Percentiles rank a stretch among this genome's conserved stretches.
These are phyloP conservation scores for Ligdia adustata DNA, from an alignment of 2,888 invertebrate genomes.

Conservation along the genomic window DNA sequence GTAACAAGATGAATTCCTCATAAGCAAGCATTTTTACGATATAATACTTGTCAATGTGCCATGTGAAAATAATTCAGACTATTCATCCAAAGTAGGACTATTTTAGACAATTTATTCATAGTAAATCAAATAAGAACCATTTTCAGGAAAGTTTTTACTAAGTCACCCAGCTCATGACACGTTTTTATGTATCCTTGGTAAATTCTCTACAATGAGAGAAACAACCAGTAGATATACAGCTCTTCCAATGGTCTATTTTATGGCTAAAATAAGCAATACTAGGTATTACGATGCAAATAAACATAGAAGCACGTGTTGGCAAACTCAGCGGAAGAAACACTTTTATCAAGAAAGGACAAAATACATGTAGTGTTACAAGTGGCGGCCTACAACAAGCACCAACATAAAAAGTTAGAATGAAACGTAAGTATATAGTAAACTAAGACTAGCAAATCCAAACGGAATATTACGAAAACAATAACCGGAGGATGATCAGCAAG, in stretches of 20 bases:
- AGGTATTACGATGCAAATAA: too few species aligned
- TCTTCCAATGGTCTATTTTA: conserved; percentile 1
- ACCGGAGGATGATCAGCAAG: conserved; percentile 44
- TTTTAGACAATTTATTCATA: too few species aligned
- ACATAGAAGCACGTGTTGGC: too few species aligned
- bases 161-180: conserved; percentile 42
- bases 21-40: conserved; percentile 23
- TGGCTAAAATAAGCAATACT: background rate
- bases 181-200: conserved; percentile 42
- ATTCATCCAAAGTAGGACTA: too few species aligned
- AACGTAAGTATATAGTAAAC: too few species aligned
- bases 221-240: conserved; percentile 32
- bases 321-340: too few species aligned
- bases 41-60: too few species aligned
- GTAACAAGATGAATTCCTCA: conserved; percentile 23
- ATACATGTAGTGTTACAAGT: too few species aligned
- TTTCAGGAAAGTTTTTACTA: conserved; percentile 44
- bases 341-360: too few species aligned
- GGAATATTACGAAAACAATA: conserved; percentile 43
- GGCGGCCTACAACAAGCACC: too few species aligned
- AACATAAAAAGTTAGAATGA: conserved; percentile 2
- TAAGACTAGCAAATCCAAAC: conserved; percentile 6
- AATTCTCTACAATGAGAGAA: conserved; percentile 46
- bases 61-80: too few species aligned
- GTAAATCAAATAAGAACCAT: conserved; percentile 39